Base-by-base conservation (phyloP, 2,888 invertebrate genomes). In the Atrina japonica region DNA sequence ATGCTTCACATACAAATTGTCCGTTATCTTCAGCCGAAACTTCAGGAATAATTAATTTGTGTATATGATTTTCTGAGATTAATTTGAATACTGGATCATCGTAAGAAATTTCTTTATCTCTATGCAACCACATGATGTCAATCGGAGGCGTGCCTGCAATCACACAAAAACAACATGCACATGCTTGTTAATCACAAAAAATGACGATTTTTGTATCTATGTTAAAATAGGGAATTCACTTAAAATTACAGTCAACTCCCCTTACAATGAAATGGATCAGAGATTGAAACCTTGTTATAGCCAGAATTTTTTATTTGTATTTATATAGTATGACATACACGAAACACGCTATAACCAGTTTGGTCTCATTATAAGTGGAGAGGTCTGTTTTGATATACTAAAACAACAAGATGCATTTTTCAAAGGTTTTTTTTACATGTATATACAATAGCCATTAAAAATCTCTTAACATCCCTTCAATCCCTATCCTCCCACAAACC, bases 41-140 rank as follows among this genome's bases (percentile, higher is more conserved):
- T 53, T 91, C 91, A 23, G 92, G 91, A 65, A 95, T 91, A 61
- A 92, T 91, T 75, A 95, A 91, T 9, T 76, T 81, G 18, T 92
- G 89, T 0, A 93, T 93, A 77, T 93, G 92, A 45, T 93, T 93
- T 72, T 93, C 91, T 79, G 92, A 91, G 41, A 92, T 91, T 86
- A 93, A 92, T 75, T 90, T 88, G 86, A 93, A 94, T 81, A 94
- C 93, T 1, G 92, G 91, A 47, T 83, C 83, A 78, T 93, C 93
- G 84, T 94, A 93, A 1, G 93, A 92, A 25, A 95, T 88, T 72
- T 93, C 91, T 81, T 93, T 92, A 53, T 93, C 93, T 85, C 94
- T 93, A 82, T 93, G 93, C 78, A 93, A 92, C 95, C 95, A 95
- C 18, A 93, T 90, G 52, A 94, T 93, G 67, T 93, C 93, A 78